These are phyloP conservation scores for Ascaphus truei DNA, from an alignment of 2,113 vertebrate species.

Conservation along the genomic window DNA sequence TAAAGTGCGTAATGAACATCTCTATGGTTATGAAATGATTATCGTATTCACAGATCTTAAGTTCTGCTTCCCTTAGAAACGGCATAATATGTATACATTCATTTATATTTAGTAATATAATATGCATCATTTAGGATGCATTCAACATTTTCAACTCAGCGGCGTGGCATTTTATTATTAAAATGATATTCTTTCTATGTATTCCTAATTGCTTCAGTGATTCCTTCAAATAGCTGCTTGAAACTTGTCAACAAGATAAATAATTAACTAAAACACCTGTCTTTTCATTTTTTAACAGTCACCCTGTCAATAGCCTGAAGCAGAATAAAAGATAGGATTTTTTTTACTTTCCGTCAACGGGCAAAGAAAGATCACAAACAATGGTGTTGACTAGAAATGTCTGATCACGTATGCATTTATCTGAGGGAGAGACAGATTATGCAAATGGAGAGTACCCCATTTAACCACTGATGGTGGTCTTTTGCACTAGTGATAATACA, in stretches of 20 bases:
- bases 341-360: background rate
- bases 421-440: background rate
- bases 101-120: no score
- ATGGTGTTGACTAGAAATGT: background rate
- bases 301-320: background rate
- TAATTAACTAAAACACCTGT: constrained; percentile 18
- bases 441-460: background rate
- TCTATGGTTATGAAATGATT: no score
- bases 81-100: no score
- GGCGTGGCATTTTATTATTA: no score
- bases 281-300: background rate
- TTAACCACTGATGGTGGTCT: no score
- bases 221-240: background rate
- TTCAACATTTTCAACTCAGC: no score
- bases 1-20: no score
- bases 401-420: background rate
- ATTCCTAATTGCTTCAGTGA: background rate
- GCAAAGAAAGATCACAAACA: background rate
- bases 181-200: no score
- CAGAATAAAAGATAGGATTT: background rate
- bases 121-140: no score
- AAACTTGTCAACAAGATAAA: constrained; percentile 14
- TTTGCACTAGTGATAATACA: no score
- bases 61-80: no score
- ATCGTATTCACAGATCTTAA: no score